Percentiles rank a stretch among this genome's conserved stretches.
Conservation (phyloP, 92 coral and sea anemone species). For the Meandrina meandrites region DNA sequence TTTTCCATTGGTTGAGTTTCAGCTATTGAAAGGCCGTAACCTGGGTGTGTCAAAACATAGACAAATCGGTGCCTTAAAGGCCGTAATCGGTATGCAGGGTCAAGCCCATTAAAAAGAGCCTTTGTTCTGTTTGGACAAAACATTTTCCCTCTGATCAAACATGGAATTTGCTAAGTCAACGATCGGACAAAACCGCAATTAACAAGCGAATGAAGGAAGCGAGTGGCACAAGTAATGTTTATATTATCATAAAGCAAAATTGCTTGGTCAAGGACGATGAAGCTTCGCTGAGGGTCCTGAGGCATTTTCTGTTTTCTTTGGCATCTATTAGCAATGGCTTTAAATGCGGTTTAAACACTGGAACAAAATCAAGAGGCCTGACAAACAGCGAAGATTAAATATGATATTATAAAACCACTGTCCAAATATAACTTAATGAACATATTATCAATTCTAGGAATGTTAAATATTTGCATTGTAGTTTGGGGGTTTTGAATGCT, state of each 20-base stretch:
- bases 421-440: slow-evolving; percentile 25
- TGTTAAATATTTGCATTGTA: slow-evolving; percentile 15
- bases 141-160: slow-evolving; percentile 10
- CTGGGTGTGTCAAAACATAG: slow-evolving; percentile 32
- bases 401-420: slow-evolving; percentile 5
- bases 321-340: background rate
- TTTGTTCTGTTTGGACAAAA: slow-evolving; percentile 28
- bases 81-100: slow-evolving; percentile 19
- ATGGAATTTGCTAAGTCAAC: slow-evolving; percentile 18
- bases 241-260: background rate
- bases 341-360: background rate
- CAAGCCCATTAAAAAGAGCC: slow-evolving; percentile 8
- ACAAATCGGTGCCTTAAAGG: slow-evolving; percentile 38
- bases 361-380: background rate
- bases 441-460: slow-evolving; percentile 5
- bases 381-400: background rate
- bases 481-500: background rate
- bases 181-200: background rate
- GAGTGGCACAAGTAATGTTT: background rate
- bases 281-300: background rate
- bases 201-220: background rate
- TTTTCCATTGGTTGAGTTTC: slow-evolving; percentile 15
- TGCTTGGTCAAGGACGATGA: background rate
- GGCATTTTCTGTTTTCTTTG: slow-evolving; percentile 1
- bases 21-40: slow-evolving; percentile 20